A percentile compares a stretch with the other conserved stretches of the same genome.
Evolutionary conservation across 2,113 vertebrate species (phyloP).

Genomic region (Rhegmatorhina hoffmannsi): DNA sequence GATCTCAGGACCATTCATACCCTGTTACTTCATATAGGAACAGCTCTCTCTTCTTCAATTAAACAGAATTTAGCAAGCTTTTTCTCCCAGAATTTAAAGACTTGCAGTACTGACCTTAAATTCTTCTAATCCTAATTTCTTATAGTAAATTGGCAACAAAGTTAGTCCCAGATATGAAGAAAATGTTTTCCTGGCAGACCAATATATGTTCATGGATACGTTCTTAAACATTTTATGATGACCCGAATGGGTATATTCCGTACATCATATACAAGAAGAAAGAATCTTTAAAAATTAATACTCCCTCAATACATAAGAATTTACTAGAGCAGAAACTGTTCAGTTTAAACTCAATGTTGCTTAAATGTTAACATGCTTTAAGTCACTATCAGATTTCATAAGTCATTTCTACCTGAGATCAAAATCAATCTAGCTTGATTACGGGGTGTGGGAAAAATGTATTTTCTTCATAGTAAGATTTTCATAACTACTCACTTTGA

Average conservation of each 20-base stretch:
- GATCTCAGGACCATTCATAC: not conserved
- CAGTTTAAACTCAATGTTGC: not conserved
- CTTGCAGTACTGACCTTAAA: not conserved
- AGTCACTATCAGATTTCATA: not conserved
- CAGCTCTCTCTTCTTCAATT: not conserved
- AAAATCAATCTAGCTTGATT: not conserved
- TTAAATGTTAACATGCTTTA: not conserved
- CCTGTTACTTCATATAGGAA: not conserved
- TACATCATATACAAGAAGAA: not conserved
- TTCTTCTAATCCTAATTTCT: not conserved
- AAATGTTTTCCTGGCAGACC: not conserved
- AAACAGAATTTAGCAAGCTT: not conserved
- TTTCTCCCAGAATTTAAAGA: not conserved
- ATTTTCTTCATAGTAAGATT: not conserved
- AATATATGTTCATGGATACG: not conserved
- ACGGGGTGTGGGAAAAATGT: accelerated
- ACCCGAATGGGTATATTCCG: not conserved
- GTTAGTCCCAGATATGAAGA: not conserved
- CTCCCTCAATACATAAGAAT: not conserved
- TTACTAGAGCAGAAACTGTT: not conserved
- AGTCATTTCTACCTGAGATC: not conserved
- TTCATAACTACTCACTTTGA: not conserved
- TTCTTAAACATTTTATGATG: not conserved
- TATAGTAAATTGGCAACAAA: not conserved
- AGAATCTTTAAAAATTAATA: not conserved